phyloP scores from a whole-genome alignment of 2,888 invertebrate species.

The Geotrupes spiniger region DNA sequence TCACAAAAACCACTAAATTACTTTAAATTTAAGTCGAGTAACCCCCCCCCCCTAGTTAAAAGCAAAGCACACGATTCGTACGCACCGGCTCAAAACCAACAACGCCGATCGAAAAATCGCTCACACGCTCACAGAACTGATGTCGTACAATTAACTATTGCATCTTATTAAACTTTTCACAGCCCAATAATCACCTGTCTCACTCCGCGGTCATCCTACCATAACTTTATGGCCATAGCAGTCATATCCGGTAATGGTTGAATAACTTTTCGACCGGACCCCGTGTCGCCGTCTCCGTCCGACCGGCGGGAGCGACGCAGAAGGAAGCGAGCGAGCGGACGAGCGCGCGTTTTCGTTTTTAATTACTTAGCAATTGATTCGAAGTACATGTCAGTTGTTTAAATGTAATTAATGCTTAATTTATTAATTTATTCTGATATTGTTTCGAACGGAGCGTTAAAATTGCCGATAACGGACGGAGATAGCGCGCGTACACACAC shows the following conservation, averaged over 20 bases:
- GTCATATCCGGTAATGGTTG: constrained; percentile 48
- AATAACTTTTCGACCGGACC: constrained; percentile 39
- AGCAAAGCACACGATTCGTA: no score
- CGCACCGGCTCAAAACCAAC: no score
- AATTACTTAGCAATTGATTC: constrained; percentile 49
- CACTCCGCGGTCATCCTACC: constrained; percentile 30
- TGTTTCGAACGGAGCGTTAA: constrained; percentile 50
- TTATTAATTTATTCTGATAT: constrained; percentile 53
- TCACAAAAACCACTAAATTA: no score
- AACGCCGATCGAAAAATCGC: not conserved
- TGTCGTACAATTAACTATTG: constrained; percentile 29
- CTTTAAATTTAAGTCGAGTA: no score
- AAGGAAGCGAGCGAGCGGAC: constrained; percentile 25
- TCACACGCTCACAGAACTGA: not conserved
- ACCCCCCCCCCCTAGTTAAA: no score
- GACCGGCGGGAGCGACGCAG: constrained; percentile 8
- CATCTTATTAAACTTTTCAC: constrained; percentile 35
- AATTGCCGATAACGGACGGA: constrained; percentile 51
- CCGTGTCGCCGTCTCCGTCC: constrained; percentile 18
- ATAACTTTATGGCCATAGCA: constrained; percentile 27
- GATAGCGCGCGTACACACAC: constrained; percentile 36
- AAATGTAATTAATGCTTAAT: constrained; percentile 51
- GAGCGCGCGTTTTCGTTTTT: constrained; percentile 38
- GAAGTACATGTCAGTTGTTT: constrained; percentile 50
- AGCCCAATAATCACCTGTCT: constrained; percentile 30